Percentiles rank a stretch among this genome's conserved stretches.
Conservation (phyloP, 2,888 invertebrate species). For the Sphinx pinastri region DNA sequence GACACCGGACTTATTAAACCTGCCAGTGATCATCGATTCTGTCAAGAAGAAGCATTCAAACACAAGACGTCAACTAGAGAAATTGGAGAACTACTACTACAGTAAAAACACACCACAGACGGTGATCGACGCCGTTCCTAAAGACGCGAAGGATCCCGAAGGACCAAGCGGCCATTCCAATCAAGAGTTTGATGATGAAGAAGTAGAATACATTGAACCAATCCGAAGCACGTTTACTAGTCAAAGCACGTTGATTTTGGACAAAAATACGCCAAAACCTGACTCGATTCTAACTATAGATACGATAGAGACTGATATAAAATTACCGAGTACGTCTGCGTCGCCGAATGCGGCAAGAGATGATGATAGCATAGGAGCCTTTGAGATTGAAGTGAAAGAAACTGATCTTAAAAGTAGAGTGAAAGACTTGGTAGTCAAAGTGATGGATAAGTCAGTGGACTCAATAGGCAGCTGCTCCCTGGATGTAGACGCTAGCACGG, state of each 20-base stretch:
- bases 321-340: conserved; percentile 74
- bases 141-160: conserved; percentile 74
- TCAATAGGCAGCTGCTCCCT: conserved; percentile 94
- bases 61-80: conserved; percentile 75
- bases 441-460: conserved; percentile 91
- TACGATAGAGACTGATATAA: conserved; percentile 77
- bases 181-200: conserved; percentile 71
- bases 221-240: conserved; percentile 78
- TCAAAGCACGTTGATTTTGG: conserved; percentile 77
- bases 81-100: conserved; percentile 78
- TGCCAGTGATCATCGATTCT: conserved; percentile 77
- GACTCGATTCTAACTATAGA: conserved; percentile 74
- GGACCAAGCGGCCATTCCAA: conserved; percentile 73
- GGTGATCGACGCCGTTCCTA: conserved; percentile 75
- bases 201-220: conserved; percentile 81
- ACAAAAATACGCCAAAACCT: conserved; percentile 68
- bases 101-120: conserved; percentile 70
- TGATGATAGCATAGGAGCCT: conserved; percentile 74
- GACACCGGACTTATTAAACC: conserved; percentile 76
- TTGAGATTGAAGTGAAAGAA: conserved; percentile 78
- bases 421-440: conserved; percentile 77
- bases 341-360: conserved; percentile 69
- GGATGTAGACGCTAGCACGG: conserved; percentile 91
- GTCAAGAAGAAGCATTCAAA: conserved; percentile 77
- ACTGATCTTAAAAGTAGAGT: conserved; percentile 66